Evolutionary conservation across 1,140 invertebrate species (phyloP).

Genomic region (Lasioglossum baleicum): DNA sequence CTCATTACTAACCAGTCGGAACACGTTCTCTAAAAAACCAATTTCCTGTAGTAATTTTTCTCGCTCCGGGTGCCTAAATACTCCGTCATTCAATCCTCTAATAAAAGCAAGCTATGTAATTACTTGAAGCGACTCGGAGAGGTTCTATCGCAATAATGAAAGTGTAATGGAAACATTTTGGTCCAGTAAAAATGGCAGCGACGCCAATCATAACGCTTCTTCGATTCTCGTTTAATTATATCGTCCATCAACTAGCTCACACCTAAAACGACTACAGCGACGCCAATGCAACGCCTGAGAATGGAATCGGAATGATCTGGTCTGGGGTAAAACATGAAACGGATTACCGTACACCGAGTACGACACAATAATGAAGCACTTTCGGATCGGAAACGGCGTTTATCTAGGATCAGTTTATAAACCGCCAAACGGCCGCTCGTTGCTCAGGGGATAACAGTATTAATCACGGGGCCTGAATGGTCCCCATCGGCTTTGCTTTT

Average conservation of each 20-base stretch:
- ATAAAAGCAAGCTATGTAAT: not conserved
- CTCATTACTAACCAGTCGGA: not conserved
- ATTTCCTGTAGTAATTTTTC: not conserved
- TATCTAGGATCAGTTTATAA: conserved; percentile 39
- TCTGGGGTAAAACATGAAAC: not conserved
- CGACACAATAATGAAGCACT: conserved; percentile 28
- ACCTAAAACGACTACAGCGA: not conserved
- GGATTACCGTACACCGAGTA: not conserved
- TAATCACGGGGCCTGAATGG: conserved; percentile 29
- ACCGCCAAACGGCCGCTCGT: conserved; percentile 20
- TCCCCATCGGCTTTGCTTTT: conserved; percentile 19
- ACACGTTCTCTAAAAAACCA: not conserved
- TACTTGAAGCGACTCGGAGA: too few relatives aligned
- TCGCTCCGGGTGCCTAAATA: not conserved
- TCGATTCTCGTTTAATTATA: not conserved
- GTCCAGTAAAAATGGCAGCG: not conserved
- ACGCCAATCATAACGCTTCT: not conserved
- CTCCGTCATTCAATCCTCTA: not conserved
- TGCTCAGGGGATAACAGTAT: conserved; percentile 7
- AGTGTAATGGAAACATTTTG: not conserved
- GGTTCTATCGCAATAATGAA: not conserved
- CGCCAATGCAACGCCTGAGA: not conserved
- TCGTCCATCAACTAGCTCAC: not conserved
- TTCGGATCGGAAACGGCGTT: conserved; percentile 8
- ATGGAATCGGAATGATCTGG: conserved; percentile 1